Conservation (phyloP, 2,113 vertebrate genomes). For the Triplophysa dalaica region DNA sequence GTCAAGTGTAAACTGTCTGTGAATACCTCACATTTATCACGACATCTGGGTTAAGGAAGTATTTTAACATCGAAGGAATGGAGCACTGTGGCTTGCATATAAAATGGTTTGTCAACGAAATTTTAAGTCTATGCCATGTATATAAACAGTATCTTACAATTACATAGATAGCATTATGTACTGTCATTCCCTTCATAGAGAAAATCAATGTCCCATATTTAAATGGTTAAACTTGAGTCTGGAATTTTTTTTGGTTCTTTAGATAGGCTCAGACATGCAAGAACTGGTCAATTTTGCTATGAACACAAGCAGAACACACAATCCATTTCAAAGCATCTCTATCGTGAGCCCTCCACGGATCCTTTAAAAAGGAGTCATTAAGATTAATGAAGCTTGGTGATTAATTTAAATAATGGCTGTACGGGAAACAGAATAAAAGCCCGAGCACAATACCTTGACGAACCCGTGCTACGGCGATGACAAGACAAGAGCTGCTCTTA, state of each 20-base stretch:
- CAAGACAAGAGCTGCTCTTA: constrained; percentile 6
- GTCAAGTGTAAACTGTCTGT: no score
- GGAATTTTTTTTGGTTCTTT: not conserved
- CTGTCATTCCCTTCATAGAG: not conserved
- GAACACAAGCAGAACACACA: constrained; percentile 5
- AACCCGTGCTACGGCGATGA: constrained; percentile 20
- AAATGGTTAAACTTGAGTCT: not conserved
- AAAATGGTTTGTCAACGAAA: not conserved
- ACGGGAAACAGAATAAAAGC: constrained; percentile 20
- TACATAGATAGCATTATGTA: no score
- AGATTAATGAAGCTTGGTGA: constrained; percentile 45
- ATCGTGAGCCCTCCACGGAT: not conserved
- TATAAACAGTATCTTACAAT: not conserved
- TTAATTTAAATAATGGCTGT: constrained; percentile 48
- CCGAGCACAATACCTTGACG: constrained; percentile 6
- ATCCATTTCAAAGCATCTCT: not conserved
- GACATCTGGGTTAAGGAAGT: not conserved
- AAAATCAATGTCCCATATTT: not conserved
- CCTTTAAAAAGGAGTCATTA: constrained; percentile 36
- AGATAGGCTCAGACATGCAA: not conserved
- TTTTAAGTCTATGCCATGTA: not conserved
- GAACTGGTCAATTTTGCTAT: constrained; percentile 5
- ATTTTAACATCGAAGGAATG: not conserved
- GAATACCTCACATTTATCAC: not conserved
- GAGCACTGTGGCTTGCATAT: not conserved